Evolutionary conservation across 1,140 invertebrate species (phyloP), one percentile per base, ranked within the genome.

Genomic region (Riptortus pedestris): DNA sequence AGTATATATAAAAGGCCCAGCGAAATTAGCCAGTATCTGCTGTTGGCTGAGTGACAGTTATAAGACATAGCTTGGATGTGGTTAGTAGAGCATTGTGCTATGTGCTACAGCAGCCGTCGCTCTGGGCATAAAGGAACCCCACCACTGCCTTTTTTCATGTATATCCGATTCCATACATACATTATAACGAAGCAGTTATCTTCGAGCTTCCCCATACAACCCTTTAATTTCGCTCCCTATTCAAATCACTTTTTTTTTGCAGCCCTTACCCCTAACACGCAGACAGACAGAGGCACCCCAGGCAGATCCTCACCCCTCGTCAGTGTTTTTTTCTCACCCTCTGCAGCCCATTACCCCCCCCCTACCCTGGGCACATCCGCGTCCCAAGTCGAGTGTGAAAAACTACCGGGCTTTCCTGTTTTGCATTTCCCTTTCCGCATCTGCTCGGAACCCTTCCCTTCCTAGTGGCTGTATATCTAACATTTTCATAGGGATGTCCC

Each of bases 121-220:
- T 26, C 24, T 55, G 20, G 14, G 51, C 26, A 65, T 61, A 61
- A 61, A 60, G 64, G 64, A 65, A 61, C 58, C 64, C 22, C 52
- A 61, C 31, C 58, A 33, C 43, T 16, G 11, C 16, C 11, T 22
- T 66, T 66, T 68, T 68, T 67, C 66, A 65, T 67, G 64, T 66
- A 68, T 68, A 68, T 68, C 67, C 67, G 61, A 68, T 68, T 66
- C 64, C 67, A 62, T 68, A 68, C 67, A 68, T 68, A 68, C 65
- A 68, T 68, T 68, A 68, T 66, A 67, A 60, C 62, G 28, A 33
- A 47, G 29, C 66, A 66, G 64, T 68, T 68, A 68, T 68, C 67
- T 63, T 47, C 26, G 47, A 65, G 26, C 57, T n/a, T 48, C 43
- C 11, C 62, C 52, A 61, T 65, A 65, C 67, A 68, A 68, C 67